Percentiles rank a stretch among this genome's conserved stretches.
phyloP scores from a whole-genome alignment of 2,888 invertebrate genomes.

The Ectobius pallidus region DNA sequence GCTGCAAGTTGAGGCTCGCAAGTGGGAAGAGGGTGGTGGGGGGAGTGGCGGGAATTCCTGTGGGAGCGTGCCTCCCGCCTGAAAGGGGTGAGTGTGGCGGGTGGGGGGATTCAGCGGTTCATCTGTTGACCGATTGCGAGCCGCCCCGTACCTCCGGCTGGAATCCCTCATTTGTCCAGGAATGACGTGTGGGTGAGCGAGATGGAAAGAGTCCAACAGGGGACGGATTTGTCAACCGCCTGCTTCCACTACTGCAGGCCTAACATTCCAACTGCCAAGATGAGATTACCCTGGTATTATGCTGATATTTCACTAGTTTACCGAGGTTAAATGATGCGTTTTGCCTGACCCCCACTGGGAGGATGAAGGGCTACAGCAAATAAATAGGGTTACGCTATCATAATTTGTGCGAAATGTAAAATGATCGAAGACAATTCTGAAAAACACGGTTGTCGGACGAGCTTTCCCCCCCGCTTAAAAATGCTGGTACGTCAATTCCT shows the following conservation, averaged over 20 bases:
- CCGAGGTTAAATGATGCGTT: constrained; percentile 31
- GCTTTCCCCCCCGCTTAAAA: too few species aligned
- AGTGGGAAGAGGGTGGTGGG: background rate
- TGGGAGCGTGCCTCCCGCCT: constrained; percentile 3
- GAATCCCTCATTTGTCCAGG: constrained; percentile 36
- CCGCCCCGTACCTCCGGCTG: constrained; percentile 17
- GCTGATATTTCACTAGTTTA: constrained; percentile 36
- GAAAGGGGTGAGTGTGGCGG: constrained; percentile 13
- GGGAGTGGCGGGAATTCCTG: constrained; percentile 14
- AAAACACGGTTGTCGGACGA: background rate
- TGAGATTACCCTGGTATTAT: constrained; percentile 30
- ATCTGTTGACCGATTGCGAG: constrained; percentile 33
- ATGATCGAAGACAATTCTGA: constrained; percentile 29
- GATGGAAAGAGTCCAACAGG: constrained; percentile 23
- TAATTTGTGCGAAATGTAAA: constrained; percentile 24
- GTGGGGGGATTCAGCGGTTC: constrained; percentile 23
- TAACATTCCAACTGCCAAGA: constrained; percentile 29
- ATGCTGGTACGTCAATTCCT: too few species aligned
- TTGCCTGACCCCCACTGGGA: constrained; percentile 22
- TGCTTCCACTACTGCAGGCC: constrained; percentile 24
- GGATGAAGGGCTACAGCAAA: constrained; percentile 5
- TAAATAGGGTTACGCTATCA: constrained; percentile 28
- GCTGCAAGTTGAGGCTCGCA: constrained; percentile 18
- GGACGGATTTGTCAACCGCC: constrained; percentile 32
- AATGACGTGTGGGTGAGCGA: constrained; percentile 31